These are phyloP conservation scores for Typhlichthys eigenmanni DNA, from an alignment of 2,797 vertebrate genomes.

Conservation along the genomic window DNA sequence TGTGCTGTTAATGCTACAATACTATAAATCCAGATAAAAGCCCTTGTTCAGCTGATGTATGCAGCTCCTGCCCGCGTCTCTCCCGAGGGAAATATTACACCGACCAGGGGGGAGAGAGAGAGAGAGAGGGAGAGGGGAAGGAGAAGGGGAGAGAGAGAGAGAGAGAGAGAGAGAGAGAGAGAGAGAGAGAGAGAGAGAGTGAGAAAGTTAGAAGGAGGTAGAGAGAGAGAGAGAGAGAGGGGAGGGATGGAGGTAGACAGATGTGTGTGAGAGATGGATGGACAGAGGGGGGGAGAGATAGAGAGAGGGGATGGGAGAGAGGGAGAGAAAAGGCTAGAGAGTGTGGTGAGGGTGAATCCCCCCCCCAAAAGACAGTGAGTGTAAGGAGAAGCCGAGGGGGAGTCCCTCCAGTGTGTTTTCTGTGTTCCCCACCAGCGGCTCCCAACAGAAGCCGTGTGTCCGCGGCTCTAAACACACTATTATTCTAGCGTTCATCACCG, in stretches of 20 bases:
- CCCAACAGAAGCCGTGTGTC: constrained; percentile 75
- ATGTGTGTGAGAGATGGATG: constrained; percentile 3
- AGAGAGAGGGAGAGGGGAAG: constrained; percentile 24
- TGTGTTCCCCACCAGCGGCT: constrained; percentile 69
- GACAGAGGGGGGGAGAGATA: constrained; percentile 8
- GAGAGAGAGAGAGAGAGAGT: not conserved
- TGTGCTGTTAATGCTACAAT: constrained; percentile 49
- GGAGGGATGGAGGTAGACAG: constrained; percentile 52
- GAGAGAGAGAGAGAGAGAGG: constrained; percentile 5
- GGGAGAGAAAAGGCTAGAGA: constrained; percentile 47
- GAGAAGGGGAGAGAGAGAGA: constrained; percentile 58
- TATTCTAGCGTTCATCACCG: constrained; percentile 77
- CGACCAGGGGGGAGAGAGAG: constrained; percentile 6
- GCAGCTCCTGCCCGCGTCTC: constrained; percentile 47
- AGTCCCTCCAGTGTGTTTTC: constrained; percentile 64
- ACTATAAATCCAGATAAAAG: constrained; percentile 61
- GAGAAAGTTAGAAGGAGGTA: not conserved
- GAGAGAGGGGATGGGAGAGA: constrained; percentile 16
- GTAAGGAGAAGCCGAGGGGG: constrained; percentile 54
- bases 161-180: constrained; percentile 63
- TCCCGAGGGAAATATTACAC: constrained; percentile 56
- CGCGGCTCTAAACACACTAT: constrained; percentile 75
- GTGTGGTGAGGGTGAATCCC: constrained; percentile 49
- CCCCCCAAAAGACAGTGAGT: constrained; percentile 37
- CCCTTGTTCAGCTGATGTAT: constrained; percentile 60